Conservation (phyloP, 2,113 vertebrate species). For the Semicossyphus pulcher region DNA sequence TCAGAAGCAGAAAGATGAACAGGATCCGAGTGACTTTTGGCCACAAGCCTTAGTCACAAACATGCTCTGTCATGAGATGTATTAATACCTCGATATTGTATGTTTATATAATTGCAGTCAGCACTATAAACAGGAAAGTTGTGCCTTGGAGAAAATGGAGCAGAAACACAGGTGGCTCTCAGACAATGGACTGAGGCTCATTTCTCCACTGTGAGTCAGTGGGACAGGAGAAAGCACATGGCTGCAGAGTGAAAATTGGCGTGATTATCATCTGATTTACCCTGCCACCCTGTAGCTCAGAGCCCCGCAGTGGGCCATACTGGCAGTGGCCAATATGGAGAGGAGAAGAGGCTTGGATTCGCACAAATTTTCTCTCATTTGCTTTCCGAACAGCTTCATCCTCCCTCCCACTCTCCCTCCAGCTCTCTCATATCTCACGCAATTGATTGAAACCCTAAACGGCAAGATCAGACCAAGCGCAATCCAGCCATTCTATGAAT, state of each 20-base stretch:
- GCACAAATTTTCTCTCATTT: constrained; percentile 49
- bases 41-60: constrained; percentile 8
- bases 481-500: constrained; percentile 71
- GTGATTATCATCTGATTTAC: constrained; percentile 52
- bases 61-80: constrained; percentile 45
- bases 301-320: constrained; percentile 10
- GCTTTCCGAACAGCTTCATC: constrained; percentile 51
- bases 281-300: constrained; percentile 36
- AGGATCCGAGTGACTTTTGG: constrained; percentile 61
- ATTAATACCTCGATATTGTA: constrained; percentile 31
- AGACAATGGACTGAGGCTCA: constrained; percentile 56
- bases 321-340: constrained; percentile 22
- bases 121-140: constrained; percentile 64
- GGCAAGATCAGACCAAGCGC: constrained; percentile 37
- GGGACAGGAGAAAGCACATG: constrained; percentile 55
- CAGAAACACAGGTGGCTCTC: constrained; percentile 67
- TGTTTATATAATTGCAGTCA: constrained; percentile 46
- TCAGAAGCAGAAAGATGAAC: constrained; percentile 50
- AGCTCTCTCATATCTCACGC: constrained; percentile 62
- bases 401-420: constrained; percentile 34
- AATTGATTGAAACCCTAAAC: constrained; percentile 80
- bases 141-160: constrained; percentile 54
- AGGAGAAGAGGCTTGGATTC: constrained; percentile 39
- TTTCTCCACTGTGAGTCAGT: constrained; percentile 55
- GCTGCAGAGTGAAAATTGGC: constrained; percentile 55